phyloP scores from a whole-genome alignment of 2,888 invertebrate species.

The Coelinius sp. region DNA sequence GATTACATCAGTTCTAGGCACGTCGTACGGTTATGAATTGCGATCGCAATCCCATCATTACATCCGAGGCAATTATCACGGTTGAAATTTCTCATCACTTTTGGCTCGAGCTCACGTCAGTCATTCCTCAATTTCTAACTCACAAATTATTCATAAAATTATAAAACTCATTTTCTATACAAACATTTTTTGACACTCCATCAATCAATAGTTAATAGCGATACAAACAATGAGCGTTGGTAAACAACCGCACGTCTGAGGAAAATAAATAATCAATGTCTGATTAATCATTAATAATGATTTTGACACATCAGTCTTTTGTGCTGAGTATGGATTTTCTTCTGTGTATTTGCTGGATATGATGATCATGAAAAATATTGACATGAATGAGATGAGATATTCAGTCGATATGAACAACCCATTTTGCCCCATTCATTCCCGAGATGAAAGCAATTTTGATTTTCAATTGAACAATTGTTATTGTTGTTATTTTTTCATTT shows the following conservation, averaged over 20 bases:
- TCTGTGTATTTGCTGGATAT: not conserved
- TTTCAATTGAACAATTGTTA: too few relatives aligned
- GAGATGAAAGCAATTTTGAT: too few relatives aligned
- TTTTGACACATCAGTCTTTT: not conserved
- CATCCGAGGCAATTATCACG: slow-evolving; percentile 22
- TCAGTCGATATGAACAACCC: too few relatives aligned
- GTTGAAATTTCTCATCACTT: not conserved
- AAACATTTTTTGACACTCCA: not conserved
- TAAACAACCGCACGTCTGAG: not conserved
- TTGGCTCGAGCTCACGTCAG: not conserved
- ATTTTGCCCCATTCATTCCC: too few relatives aligned
- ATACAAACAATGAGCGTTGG: slow-evolving; percentile 1
- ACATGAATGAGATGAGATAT: not conserved
- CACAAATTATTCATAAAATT: slow-evolving; percentile 1
- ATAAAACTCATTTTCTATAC: slow-evolving; percentile 3
- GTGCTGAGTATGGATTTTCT: not conserved
- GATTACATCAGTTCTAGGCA: not conserved
- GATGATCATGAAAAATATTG: not conserved
- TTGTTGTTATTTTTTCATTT: slow-evolving; percentile 8
- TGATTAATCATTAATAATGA: slow-evolving; percentile 12
- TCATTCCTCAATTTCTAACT: not conserved
- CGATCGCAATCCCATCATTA: slow-evolving; percentile 25
- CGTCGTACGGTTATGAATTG: slow-evolving; percentile 21
- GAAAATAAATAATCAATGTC: slow-evolving; percentile 3
- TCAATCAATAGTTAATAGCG: not conserved